These are phyloP conservation scores for Chrysogorgia sp. DNA, from an alignment of 92 coral and sea anemone genomes.

Conservation along the genomic window DNA sequence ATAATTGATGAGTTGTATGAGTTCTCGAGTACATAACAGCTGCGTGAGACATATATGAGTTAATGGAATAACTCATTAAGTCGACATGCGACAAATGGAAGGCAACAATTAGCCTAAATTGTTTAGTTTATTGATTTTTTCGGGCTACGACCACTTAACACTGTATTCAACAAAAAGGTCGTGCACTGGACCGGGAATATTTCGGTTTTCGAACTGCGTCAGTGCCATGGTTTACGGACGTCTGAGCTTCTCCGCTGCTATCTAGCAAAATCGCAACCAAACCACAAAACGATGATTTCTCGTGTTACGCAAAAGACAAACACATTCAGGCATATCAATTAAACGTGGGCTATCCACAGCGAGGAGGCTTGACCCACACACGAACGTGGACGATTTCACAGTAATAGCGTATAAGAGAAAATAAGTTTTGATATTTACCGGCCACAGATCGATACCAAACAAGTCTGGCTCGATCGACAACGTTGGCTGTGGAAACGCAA, in stretches of 20 bases:
- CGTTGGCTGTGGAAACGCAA: neutral
- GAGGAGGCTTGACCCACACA: neutral
- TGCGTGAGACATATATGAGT: constrained; percentile 14
- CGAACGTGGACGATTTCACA: neutral
- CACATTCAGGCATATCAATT: neutral
- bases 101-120: constrained; percentile 22
- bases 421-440: neutral
- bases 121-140: constrained; percentile 10
- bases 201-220: neutral
- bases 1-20: neutral
- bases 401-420: neutral
- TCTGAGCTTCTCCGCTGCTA: neutral
- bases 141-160: neutral
- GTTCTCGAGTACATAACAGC: neutral
- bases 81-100: neutral
- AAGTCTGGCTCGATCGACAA: neutral
- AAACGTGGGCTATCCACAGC: neutral
- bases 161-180: constrained; percentile 4
- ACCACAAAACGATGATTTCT: neutral
- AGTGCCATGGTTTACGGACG: too few species aligned
- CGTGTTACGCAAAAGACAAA: neutral
- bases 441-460: neutral
- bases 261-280: neutral
- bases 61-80: constrained; percentile 29
- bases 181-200: neutral